These are phyloP conservation scores for Dusona sp. DNA, from an alignment of 2,888 invertebrate genomes.

Conservation along the genomic window DNA sequence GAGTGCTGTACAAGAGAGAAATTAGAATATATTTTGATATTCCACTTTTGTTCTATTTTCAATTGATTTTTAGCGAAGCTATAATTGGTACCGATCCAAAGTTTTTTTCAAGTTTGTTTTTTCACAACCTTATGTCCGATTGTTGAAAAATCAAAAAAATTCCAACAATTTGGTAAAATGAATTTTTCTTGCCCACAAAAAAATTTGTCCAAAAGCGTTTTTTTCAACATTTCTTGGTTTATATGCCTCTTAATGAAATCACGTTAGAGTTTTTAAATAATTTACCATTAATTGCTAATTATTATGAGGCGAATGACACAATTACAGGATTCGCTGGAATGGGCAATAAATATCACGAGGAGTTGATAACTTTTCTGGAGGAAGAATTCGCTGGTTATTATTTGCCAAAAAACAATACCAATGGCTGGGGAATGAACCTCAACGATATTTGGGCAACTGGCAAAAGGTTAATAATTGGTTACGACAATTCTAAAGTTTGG, in stretches of 20 bases:
- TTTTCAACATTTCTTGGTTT: too few species aligned
- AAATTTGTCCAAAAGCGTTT: background rate
- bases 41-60: background rate
- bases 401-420: slow-evolving; percentile 80
- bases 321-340: slow-evolving; percentile 83
- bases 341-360: slow-evolving; percentile 77
- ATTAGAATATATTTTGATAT: too few species aligned
- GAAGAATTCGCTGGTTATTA: slow-evolving; percentile 81
- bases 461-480: slow-evolving; percentile 86
- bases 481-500: slow-evolving; percentile 84
- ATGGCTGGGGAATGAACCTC: slow-evolving; percentile 85
- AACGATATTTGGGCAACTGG: slow-evolving; percentile 85
- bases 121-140: too few species aligned
- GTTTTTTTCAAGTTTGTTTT: too few species aligned
- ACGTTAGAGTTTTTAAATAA: too few species aligned
- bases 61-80: background rate
- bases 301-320: background rate
- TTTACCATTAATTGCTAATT: too few species aligned
- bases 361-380: slow-evolving; percentile 82
- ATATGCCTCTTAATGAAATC: too few species aligned
- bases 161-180: background rate
- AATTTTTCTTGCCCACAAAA: background rate
- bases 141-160: too few species aligned
- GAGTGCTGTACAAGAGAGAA: too few species aligned
- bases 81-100: too few species aligned